Percentiles rank a stretch among this genome's conserved stretches.
Evolutionary conservation across 2,888 invertebrate species (phyloP).

Genomic region (Villa cingulata): DNA sequence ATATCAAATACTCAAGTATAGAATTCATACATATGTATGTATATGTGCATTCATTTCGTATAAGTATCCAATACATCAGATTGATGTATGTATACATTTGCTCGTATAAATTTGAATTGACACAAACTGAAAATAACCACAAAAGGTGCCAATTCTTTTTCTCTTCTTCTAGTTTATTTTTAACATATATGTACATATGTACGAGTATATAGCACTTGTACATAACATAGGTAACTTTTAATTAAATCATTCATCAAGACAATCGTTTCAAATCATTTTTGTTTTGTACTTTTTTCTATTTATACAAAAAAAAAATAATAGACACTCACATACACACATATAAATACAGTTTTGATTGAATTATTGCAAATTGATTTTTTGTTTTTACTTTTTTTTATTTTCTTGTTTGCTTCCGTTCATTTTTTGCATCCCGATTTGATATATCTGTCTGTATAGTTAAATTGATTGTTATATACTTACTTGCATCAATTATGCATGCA

Average conservation of each 20-base stretch:
- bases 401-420: no score
- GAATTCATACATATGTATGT: no score
- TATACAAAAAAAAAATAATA: neutral
- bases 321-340: neutral
- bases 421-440: no score
- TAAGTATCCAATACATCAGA: neutral
- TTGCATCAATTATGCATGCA: no score
- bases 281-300: neutral
- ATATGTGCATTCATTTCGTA: no score
- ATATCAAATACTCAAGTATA: no score
- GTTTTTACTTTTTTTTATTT: neutral
- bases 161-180: neutral
- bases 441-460: no score
- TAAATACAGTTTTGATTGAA: neutral
- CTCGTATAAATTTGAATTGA: no score
- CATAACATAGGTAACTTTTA: neutral
- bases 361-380: neutral
- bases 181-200: neutral
- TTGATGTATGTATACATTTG: neutral
- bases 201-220: neutral
- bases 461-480: no score
- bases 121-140: no score
- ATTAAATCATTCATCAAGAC: neutral
- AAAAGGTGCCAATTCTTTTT: no score
- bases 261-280: neutral